Conservation (phyloP, 2,888 invertebrate species). For the Selenia dentaria region DNA sequence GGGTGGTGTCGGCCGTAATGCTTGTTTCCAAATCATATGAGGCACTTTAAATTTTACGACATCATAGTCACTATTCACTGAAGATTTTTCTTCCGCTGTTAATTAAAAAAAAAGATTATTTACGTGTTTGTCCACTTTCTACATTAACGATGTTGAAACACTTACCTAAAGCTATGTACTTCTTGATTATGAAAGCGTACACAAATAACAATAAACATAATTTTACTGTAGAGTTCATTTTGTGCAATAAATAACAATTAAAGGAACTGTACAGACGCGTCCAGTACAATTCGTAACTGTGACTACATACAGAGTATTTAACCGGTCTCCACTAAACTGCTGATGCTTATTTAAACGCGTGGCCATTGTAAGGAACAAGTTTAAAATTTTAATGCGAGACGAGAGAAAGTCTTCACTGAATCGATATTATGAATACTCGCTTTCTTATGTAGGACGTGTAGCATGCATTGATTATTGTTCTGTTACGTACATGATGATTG, state of each 20-base stretch:
- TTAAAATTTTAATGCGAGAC: conserved; percentile 76
- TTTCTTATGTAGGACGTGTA: conserved; percentile 60
- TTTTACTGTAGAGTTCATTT: conserved; percentile 40
- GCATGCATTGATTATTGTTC: conserved; percentile 30
- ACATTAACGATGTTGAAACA: conserved; percentile 4
- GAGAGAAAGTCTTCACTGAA: conserved; percentile 69
- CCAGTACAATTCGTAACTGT: conserved; percentile 64
- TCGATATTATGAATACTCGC: conserved; percentile 56
- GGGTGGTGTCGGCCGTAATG: conserved; percentile 65
- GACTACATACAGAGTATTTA: conserved; percentile 72
- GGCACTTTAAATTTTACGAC: conserved; percentile 65
- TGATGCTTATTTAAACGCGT: conserved; percentile 63
- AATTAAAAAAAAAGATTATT: conserved; percentile 13
- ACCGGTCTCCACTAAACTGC: conserved; percentile 59
- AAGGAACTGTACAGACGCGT: conserved; percentile 51
- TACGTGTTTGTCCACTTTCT: conserved; percentile 6
- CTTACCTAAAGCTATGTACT: conserved; percentile 46
- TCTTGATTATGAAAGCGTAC: conserved; percentile 29
- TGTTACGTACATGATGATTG: too few relatives aligned
- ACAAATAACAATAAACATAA: conserved; percentile 39
- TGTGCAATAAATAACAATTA: conserved; percentile 32
- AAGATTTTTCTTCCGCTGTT: conserved; percentile 44
- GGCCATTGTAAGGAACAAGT: conserved; percentile 73
- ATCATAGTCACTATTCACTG: conserved; percentile 43
- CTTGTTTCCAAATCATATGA: conserved; percentile 61